Base-by-base conservation (phyloP, 2,797 vertebrate species). In the Enteromius mattozi region DNA sequence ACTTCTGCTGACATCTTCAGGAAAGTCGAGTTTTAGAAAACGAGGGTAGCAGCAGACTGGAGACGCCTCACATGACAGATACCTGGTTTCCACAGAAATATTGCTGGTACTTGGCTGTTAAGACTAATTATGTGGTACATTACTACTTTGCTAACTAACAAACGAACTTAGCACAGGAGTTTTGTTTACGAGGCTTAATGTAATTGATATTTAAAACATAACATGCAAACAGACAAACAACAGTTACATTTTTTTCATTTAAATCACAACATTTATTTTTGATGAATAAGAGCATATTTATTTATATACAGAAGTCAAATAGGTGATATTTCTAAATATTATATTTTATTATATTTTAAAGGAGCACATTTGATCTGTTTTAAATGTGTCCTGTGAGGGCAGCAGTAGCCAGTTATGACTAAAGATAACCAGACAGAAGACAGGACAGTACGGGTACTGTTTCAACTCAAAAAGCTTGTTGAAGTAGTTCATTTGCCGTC, bases 1-100 rank as follows among this genome's bases (percentile, higher is more conserved):
- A 88, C 78, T 87, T 86, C 72, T 33, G 81, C 81, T 63, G 83
- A 87, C 74, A 45, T 81, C 77, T 85, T 45, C 71, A 80, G 56
- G 85, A 86, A 80, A 47, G 27, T n/a, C 63, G 35, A 85, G 70
- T 40, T 68, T 63, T 70, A 59, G 56, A 83, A 85, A 87, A 72
- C 24, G 33, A 37, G 71, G 70, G 72, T 27, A 27, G 27, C 27
- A 81, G 80, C 47, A 78, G 78, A 86, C 69, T 80, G 4, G 21
- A 86, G 63, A 27, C 27, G 24, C 56, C 19, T n/a, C 21, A 17
- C 59, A 72, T 66, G 82, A 87, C 59, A 69, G n/a, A 84, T 78
- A 74, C 78, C 59, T 70, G 6, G 2, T 35, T 56, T 54, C 72
- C 72, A 35, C 1, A 3, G 10, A 75, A 54, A 54, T n/a, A 1